Evolutionary conservation across 2,888 invertebrate species (phyloP).

Genomic region (Elysia crispata): DNA sequence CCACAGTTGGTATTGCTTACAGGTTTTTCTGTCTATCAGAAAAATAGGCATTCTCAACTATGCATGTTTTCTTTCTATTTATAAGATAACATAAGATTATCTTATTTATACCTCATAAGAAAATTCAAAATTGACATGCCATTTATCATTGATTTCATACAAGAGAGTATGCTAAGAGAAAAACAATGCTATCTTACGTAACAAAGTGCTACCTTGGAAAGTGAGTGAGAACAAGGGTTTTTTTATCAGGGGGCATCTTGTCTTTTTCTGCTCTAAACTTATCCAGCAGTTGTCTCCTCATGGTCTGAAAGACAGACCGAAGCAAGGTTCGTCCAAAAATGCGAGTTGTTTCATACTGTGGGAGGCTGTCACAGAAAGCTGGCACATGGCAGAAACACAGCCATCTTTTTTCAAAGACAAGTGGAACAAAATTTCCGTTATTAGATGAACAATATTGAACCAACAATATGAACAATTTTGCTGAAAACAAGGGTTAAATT

Average conservation of each 20-base stretch:
- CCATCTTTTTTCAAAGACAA: constrained; percentile 81
- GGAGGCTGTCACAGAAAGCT: constrained; percentile 94
- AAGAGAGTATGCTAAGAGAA: not conserved
- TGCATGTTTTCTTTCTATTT: not conserved
- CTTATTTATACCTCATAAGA: not conserved
- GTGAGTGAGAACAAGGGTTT: constrained; percentile 88
- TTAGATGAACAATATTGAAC: too few species aligned
- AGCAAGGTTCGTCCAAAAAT: constrained; percentile 93
- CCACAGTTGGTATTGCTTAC: too few species aligned
- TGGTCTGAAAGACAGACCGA: constrained; percentile 88
- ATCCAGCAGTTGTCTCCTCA: constrained; percentile 91
- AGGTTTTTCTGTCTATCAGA: too few species aligned
- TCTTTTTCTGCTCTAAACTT: constrained; percentile 93
- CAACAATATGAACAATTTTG: too few species aligned
- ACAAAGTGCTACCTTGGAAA: constrained; percentile 84
- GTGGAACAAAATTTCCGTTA: too few species aligned
- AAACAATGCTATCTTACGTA: not conserved
- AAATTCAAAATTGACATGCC: not conserved
- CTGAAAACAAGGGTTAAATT: too few species aligned
- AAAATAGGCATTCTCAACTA: too few species aligned
- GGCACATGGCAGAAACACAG: constrained; percentile 96
- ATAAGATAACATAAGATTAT: too few species aligned
- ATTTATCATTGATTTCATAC: too few species aligned
- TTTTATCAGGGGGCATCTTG: constrained; percentile 91
- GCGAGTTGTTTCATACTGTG: constrained; percentile 92